phyloP scores from a whole-genome alignment of 2,113 vertebrate genomes.

The Chitala chitala region DNA sequence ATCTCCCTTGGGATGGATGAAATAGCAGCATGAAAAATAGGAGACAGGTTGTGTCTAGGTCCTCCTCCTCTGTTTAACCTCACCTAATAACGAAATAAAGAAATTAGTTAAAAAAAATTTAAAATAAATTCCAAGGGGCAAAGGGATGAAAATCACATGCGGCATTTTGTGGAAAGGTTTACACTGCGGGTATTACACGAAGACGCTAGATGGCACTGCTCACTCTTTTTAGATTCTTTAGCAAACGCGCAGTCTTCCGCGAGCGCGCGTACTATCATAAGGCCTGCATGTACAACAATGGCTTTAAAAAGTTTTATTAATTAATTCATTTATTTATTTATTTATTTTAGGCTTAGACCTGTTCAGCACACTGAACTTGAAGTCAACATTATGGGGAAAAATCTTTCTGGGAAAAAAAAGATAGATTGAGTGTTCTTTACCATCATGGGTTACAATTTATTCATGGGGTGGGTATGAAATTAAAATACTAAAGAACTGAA shows the following conservation, averaged over 20 bases:
- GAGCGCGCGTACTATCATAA: not conserved
- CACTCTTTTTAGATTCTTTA: constrained; percentile 30
- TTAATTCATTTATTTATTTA: too few relatives aligned
- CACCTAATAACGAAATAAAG: too few relatives aligned
- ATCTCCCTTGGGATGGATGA: too few relatives aligned
- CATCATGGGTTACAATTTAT: not conserved
- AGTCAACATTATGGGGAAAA: not conserved
- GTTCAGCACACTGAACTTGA: not conserved
- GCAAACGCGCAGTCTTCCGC: not conserved
- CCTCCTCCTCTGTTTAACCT: too few relatives aligned
- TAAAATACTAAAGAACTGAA: constrained; percentile 22
- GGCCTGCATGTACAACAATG: constrained; percentile 17
- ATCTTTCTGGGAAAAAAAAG: not conserved
- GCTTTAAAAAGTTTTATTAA: not conserved
- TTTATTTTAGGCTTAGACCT: not conserved
- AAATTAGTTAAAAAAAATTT: too few relatives aligned
- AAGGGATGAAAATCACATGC: not conserved
- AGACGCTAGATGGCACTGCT: constrained; percentile 60
- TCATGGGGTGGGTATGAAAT: not conserved
- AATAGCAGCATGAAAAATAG: too few relatives aligned
- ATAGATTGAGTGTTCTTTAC: not conserved
- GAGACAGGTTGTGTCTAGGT: too few relatives aligned
- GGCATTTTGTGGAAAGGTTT: constrained; percentile 33
- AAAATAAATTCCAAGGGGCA: not conserved
- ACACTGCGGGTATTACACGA: not conserved